phyloP scores from a whole-genome alignment of 2,113 vertebrate species.

The Oryzias melastigma region DNA sequence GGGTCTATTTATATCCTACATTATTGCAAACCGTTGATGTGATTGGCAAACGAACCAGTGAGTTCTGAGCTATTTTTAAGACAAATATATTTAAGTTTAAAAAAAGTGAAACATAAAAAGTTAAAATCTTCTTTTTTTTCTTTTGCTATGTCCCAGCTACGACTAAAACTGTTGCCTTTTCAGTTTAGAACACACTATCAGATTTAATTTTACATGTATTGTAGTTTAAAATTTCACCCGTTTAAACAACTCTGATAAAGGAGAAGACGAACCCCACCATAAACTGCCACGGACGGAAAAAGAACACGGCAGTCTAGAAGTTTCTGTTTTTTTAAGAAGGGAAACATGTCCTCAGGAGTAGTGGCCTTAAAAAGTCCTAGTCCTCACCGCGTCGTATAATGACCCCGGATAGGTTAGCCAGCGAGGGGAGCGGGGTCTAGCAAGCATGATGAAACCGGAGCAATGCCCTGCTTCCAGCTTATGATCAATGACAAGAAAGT shows the following conservation, averaged over 20 bases:
- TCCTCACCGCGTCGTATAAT: constrained; percentile 54
- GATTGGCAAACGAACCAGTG: too few relatives aligned
- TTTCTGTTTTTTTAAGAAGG: constrained; percentile 27
- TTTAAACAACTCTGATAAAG: not conserved
- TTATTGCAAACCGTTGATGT: too few relatives aligned
- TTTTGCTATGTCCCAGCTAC: too few relatives aligned
- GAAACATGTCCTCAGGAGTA: constrained; percentile 34
- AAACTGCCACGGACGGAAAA: not conserved
- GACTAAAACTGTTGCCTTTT: not conserved
- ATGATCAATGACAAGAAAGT: constrained; percentile 71
- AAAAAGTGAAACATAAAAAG: too few relatives aligned
- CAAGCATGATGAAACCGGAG: constrained; percentile 74
- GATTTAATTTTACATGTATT: not conserved
- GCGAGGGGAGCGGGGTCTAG: constrained; percentile 49
- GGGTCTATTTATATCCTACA: too few relatives aligned
- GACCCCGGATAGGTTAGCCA: constrained; percentile 60
- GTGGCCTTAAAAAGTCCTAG: constrained; percentile 31
- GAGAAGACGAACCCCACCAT: not conserved
- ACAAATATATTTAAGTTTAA: too few relatives aligned
- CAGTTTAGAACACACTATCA: constrained; percentile 2
- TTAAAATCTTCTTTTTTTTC: too few relatives aligned
- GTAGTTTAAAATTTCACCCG: not conserved
- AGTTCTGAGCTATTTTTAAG: too few relatives aligned
- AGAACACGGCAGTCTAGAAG: constrained; percentile 13
- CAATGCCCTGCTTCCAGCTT: constrained; percentile 62